Conservation (phyloP, 2,797 vertebrate species). For the Halcyon chelicuti region DNA sequence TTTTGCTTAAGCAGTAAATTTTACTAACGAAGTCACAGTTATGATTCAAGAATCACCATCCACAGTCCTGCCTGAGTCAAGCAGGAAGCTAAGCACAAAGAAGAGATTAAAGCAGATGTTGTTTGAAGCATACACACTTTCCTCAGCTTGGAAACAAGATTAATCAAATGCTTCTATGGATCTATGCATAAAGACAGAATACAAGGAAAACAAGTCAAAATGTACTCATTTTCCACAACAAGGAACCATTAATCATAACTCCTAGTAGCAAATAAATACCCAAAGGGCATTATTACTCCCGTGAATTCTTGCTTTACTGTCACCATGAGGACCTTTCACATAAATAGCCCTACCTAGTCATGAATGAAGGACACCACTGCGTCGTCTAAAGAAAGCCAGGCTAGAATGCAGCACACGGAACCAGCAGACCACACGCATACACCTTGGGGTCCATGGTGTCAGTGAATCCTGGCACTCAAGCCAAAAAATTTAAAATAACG, state of each 20-base stretch:
- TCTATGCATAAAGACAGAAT: background rate
- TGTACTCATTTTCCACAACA: background rate
- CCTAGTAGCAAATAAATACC: background rate
- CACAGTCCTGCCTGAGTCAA: background rate
- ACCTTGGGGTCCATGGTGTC: background rate
- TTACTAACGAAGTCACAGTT: background rate
- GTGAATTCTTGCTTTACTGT: background rate
- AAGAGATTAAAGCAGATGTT: background rate
- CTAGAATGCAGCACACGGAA: accelerated
- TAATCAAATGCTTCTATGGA: background rate
- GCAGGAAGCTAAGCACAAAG: background rate
- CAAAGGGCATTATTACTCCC: background rate
- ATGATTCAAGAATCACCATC: background rate
- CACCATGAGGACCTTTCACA: background rate
- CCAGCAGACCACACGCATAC: no score
- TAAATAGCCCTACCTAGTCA: background rate
- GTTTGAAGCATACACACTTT: background rate
- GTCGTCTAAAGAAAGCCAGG: background rate
- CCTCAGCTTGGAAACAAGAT: background rate
- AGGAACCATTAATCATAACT: background rate
- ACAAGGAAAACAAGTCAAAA: background rate
- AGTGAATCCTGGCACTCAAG: background rate
- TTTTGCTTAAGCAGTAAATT: background rate
- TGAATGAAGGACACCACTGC: background rate
- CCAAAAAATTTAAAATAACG: background rate